Evolutionary conservation across 2,888 invertebrate genomes (phyloP), one percentile per base, ranked within the genome.

Genomic region (Drosophila heteroneura): DNA sequence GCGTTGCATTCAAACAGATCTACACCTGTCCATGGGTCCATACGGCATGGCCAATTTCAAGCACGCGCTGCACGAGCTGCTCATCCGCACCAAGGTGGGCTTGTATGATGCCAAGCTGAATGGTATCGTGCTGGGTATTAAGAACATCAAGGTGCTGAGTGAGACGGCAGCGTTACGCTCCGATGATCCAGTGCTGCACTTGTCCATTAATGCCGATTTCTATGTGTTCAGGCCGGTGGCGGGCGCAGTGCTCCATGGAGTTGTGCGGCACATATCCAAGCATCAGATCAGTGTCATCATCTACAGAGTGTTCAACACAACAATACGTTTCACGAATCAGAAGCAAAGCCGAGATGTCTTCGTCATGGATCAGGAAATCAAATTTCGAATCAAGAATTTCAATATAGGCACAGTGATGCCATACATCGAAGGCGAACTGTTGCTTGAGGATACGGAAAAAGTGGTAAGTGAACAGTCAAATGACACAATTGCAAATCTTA

Each of bases 221-320:
- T 96, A 95, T 87, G 88, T 96, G 26, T 96, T 96, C 81, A 94
- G 94, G 70, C 96, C 96, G 4, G 85, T 92, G 75, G 88, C 95
- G 47, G 95, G 95, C 1, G 94, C 94, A 65, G 92, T 92, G 9
- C 91, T 96, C 16, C 94, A 93, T 83, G 96, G 95, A 19, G 91
- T 94, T 51, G 95, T 96, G 0, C 95, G 95, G 80, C 95, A 96
- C 67, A 87, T 93, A 33, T 91, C 93, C 3, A 82, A 83, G 81
- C 91, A 93, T 52, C 95, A 96, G 88, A 93, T 96, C 35, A 95
- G 95, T 12, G 95, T 95, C 49, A 93, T 96, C 59, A 94, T 96
- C 2, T 96, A 96, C 89, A 94, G 95, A 59, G 94, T 94, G 5
- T 96, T 96, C 81, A 96, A 96, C 88, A 95, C 95, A 16, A 95